Evolutionary conservation across 2,113 vertebrate genomes (phyloP).

Genomic region (Melanostigma gelatinosum): DNA sequence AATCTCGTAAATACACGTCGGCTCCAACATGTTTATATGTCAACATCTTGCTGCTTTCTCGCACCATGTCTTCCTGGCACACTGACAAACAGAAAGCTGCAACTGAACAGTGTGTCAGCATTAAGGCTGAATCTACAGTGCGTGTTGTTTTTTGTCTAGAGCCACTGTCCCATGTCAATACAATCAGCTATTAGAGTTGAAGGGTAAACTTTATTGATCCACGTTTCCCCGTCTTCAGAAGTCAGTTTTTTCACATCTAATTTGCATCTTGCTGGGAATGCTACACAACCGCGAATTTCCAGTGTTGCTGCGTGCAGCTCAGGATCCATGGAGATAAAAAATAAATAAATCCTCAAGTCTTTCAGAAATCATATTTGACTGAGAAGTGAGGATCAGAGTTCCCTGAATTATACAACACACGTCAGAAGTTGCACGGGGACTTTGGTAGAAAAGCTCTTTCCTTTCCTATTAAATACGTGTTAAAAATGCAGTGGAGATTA

Average conservation of each 20-base stretch:
- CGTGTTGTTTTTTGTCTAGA: not conserved
- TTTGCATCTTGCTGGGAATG: conserved; percentile 34
- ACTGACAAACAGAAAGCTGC: conserved; percentile 23
- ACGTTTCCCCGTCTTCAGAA: not conserved
- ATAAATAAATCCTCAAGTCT: not conserved
- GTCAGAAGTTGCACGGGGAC: not conserved
- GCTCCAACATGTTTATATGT: conserved; percentile 12
- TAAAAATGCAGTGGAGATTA: conserved; percentile 19
- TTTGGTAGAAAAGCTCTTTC: conserved; percentile 11
- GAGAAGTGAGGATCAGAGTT: not conserved
- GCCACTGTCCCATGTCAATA: not conserved
- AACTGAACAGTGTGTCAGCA: not conserved
- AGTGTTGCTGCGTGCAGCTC: not conserved
- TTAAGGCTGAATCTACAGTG: not conserved
- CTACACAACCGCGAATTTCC: conserved; percentile 12
- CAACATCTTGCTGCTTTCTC: conserved; percentile 2
- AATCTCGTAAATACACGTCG: not conserved
- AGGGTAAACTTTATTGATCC: conserved; percentile 14
- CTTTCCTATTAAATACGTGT: not conserved
- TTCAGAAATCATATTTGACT: not conserved
- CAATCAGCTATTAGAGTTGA: not conserved
- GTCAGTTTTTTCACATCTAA: not conserved
- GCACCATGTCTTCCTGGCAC: not conserved
- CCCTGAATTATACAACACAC: not conserved
- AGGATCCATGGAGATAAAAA: not conserved